Evolutionary conservation across 2,797 vertebrate species (phyloP), one percentile per base, ranked within the genome.

Genomic region (Manis javanica): DNA sequence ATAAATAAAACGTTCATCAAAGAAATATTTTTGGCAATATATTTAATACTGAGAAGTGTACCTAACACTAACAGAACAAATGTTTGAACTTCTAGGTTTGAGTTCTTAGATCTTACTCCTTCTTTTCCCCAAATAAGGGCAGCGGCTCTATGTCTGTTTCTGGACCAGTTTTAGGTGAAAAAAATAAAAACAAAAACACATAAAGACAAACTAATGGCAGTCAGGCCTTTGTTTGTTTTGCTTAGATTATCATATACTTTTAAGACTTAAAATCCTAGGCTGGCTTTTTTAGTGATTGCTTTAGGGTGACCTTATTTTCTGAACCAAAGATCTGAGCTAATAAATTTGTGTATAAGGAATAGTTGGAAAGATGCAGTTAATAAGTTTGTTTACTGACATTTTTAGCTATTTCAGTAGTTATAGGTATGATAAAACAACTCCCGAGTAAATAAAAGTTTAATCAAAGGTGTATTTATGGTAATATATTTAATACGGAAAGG

Each of bases 1-100:
- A 91, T 87, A 96, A 96, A 66, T 90, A 95, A 34, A 93, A 91
- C 34, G 83, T 89, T 89, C 39, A 87, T 75, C 66, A 94, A 97
- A 87, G 23, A 96, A 95, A 51, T 82, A 66, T 78, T 94, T 93
- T 64, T 21, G 34, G 23, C 71, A 57, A 66, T 85, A 49, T 69
- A 69, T 42, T 93, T 93, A 95, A 87, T 92, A 83, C 39, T 71
- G 34, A 88, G 87, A 82, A 53, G 39, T 82, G 29, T 86, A 49
- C 29, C 46, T 93, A 81, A 51, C n/a, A 49, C 53, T 75, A 53
- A 29, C 13, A 31, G 8, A 64, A 79, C 59, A 77, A 90, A 26
- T 5, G 6, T 46, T 87, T 86, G 55, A 18, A 77, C 29, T 86
- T 96, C 7, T 71, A 81, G 3, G 11, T 74, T 96, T 90, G 82